These are phyloP conservation scores for Teleogryllus oceanicus DNA, from an alignment of 2,888 invertebrate species.

Conservation along the genomic window DNA sequence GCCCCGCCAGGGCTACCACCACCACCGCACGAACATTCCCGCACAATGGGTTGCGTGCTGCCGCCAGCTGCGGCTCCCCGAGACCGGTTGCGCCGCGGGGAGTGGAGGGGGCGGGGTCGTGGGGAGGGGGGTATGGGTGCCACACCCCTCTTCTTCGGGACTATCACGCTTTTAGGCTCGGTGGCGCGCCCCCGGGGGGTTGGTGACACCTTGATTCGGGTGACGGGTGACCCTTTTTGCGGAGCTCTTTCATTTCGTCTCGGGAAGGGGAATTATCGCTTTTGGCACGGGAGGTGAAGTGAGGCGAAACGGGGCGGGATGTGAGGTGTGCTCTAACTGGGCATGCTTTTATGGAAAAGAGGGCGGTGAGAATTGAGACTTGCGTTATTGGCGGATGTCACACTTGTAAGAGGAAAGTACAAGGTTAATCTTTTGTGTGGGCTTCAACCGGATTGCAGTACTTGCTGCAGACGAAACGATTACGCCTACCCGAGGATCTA, in stretches of 20 bases:
- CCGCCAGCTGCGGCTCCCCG: neutral
- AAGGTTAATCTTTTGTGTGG: too few species aligned
- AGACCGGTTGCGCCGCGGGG: neutral
- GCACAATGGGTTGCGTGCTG: slow-evolving; percentile 1
- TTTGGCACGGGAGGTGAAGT: neutral
- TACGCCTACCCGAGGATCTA: too few species aligned
- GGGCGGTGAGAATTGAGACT: too few species aligned
- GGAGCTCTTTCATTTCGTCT: neutral
- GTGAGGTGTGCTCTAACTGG: neutral
- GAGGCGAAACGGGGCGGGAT: neutral
- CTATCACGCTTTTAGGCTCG: too few species aligned
- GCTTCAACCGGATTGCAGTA: too few species aligned
- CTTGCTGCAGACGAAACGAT: too few species aligned
- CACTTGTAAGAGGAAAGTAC: too few species aligned
- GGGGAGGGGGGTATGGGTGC: neutral
- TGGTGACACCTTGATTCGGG: too few species aligned
- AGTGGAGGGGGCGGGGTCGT: neutral
- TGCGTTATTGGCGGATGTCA: too few species aligned
- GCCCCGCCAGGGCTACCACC: slow-evolving; percentile 4
- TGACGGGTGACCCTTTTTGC: too few species aligned
- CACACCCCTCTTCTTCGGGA: neutral
- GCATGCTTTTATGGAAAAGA: too few species aligned
- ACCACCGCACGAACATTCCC: slow-evolving; percentile 18
- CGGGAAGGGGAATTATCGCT: neutral
- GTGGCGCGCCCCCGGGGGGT: too few species aligned